Base-by-base conservation (phyloP, 2,113 vertebrate species). In the Spea multiplicata region DNA sequence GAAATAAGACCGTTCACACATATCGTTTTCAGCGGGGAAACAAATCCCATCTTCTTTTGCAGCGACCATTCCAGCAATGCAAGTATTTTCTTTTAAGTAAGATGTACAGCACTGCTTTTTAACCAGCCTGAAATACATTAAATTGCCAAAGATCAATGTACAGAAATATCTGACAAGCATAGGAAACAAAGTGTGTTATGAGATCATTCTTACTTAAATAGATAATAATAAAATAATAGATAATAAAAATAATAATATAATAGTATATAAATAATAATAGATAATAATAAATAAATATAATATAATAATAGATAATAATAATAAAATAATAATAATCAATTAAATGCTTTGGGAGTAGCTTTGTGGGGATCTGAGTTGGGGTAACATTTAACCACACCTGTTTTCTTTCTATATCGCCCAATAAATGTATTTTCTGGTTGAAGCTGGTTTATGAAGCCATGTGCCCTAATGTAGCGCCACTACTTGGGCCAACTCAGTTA, bases 51-150 rank as follows among this genome's bases (percentile, higher is more conserved):
- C 94, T 48, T 90, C 88, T 88, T 92, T 95, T 14, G 96, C 96
- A 0, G 90, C 89, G 1, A 87, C 44, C 84, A 96, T 87, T 0
- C 96, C 97, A 0, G 91, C 90, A 83, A 94, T 83, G 84, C 97
- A 99, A 84, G 86, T 92, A 87, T 87, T 95, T 83, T 96, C 94
- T 84, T 91, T 89, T 65, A 96, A 59, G 3, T 93, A 87, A 30
- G 93, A 92, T 44, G 86, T 3, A 0, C 97, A 99, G 80, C 96
- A 98, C 83, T 98, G 96, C 85, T 90, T 90, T 91, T 94, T 93
- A 47, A 92, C 90, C 4, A 92, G 84, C 83, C 97, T 99, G 88
- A 46, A 85, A 85, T 2, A 17, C 44, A 69, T 5, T 5, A 50
- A 44, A 67, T 30, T 53, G 49, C 17, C 9, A 65, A 55, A 55